These are phyloP conservation scores for Lasioglossum lativentre DNA, from an alignment of 2,888 invertebrate genomes.

Conservation along the genomic window DNA sequence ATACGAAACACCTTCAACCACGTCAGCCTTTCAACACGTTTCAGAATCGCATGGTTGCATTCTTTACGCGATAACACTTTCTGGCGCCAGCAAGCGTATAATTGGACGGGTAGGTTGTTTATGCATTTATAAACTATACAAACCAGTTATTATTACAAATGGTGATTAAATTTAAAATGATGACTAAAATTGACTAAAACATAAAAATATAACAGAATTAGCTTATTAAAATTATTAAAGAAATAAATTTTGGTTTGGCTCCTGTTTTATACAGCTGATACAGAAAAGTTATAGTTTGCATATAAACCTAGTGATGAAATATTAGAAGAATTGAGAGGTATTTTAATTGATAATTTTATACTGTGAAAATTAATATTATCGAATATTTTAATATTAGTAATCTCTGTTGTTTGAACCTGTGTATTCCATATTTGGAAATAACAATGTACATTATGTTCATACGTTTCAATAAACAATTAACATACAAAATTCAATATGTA, in stretches of 20 bases:
- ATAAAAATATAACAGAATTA: background rate
- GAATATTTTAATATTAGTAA: too few species aligned
- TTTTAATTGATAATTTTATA: too few species aligned
- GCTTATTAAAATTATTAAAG: background rate
- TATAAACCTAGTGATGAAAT: background rate
- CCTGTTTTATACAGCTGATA: background rate
- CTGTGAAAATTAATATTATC: too few species aligned
- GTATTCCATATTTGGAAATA: too few species aligned
- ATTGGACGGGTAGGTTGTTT: background rate
- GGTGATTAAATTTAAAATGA: background rate
- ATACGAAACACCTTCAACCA: background rate
- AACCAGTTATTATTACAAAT: background rate
- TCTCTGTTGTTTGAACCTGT: too few species aligned
- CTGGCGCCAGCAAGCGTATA: slow-evolving; percentile 50
- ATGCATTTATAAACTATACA: background rate
- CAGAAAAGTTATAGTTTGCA: background rate
- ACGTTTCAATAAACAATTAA: too few species aligned
- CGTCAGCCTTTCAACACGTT: slow-evolving; percentile 10
- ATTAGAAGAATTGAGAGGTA: too few species aligned
- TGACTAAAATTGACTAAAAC: too few species aligned
- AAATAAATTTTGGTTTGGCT: background rate
- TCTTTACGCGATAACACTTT: slow-evolving; percentile 22
- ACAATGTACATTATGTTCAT: too few species aligned
- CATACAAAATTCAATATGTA: too few species aligned
- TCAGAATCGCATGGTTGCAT: slow-evolving; percentile 23